These are phyloP conservation scores for Himantopus leucocephalus DNA, from an alignment of 2,113 vertebrate genomes.

Conservation along the genomic window DNA sequence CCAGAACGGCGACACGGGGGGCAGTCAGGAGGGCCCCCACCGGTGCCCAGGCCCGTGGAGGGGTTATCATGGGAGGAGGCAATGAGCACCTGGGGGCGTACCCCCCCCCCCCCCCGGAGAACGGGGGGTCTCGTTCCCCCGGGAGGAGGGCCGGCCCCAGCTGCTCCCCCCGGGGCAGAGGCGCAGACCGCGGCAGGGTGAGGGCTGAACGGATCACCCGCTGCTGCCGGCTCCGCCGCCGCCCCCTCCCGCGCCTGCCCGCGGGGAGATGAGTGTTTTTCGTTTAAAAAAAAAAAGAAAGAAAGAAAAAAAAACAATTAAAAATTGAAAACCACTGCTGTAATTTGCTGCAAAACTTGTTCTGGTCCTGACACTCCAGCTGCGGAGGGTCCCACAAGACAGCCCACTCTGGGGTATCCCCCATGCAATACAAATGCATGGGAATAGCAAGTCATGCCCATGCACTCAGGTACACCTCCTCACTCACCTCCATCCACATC, in stretches of 20 bases:
- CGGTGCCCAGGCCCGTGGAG: not conserved
- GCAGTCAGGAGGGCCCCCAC: not conserved
- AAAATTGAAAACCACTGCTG: not conserved
- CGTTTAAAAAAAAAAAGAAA: not conserved
- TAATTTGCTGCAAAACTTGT: not conserved
- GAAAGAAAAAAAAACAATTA: no score
- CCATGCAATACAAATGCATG: fast-evolving
- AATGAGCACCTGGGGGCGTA: not conserved
- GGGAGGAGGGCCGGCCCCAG: not conserved
- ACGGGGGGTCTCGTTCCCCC: fast-evolving
- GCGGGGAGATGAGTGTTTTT: not conserved
- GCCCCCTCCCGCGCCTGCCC: not conserved
- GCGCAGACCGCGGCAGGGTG: fast-evolving
- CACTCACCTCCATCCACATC: no score
- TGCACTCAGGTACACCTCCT: not conserved
- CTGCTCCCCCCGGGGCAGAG: not conserved
- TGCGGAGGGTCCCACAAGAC: not conserved
- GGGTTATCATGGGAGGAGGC: not conserved
- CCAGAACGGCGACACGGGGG: not conserved
- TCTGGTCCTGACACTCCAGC: not conserved
- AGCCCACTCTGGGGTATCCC: not conserved
- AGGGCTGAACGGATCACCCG: not conserved
- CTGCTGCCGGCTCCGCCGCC: not conserved
- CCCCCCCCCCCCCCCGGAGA: fast-evolving
- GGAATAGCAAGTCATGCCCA: fast-evolving